These are phyloP conservation scores for Tichodroma muraria DNA, from an alignment of 2,113 vertebrate genomes.

Conservation along the genomic window DNA sequence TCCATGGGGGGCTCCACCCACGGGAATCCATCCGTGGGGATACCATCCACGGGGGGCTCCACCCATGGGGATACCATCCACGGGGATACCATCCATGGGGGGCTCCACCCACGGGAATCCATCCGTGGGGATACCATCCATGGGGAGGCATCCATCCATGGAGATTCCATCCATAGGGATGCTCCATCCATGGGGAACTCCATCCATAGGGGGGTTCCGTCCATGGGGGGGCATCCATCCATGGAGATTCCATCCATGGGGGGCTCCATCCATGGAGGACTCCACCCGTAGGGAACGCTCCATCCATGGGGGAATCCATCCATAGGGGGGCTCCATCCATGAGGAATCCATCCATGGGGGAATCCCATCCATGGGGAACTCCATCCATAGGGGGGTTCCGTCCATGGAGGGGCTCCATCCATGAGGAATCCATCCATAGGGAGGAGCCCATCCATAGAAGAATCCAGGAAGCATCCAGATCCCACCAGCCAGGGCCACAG, in stretches of 20 bases:
- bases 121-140: too few relatives aligned
- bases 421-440: accelerated
- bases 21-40: too few relatives aligned
- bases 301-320: background rate
- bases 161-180: background rate
- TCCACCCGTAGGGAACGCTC: too few relatives aligned
- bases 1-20: background rate
- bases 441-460: accelerated
- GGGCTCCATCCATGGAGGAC: background rate
- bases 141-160: background rate
- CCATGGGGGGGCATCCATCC: background rate
- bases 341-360: background rate
- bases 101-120: background rate
- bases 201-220: background rate
- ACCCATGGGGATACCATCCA: too few relatives aligned
- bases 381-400: background rate
- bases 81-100: background rate
- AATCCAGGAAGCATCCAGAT: accelerated
- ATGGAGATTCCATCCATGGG: too few relatives aligned
- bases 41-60: too few relatives aligned
- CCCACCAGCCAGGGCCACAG: background rate
- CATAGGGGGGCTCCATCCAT: too few relatives aligned
- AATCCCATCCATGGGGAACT: too few relatives aligned
- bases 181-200: background rate
- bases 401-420: background rate